Conservation (phyloP, 2,797 vertebrate species). For the Spatula versicolor region DNA sequence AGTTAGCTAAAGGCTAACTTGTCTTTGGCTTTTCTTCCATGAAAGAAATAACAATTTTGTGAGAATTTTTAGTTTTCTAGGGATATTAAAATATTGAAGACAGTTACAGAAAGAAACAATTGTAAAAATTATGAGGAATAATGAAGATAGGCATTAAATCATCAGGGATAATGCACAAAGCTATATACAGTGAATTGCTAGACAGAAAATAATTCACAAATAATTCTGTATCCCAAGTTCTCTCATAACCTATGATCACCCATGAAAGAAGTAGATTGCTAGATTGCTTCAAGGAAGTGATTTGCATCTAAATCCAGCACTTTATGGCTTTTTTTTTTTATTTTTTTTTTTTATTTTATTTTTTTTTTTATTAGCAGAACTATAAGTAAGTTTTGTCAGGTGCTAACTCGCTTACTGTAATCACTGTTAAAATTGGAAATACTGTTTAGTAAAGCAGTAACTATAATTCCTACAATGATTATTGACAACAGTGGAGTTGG, state of each 20-base stretch:
- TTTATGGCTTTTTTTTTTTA: neutral
- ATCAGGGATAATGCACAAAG: neutral
- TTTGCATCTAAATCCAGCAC: neutral
- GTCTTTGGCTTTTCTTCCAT: neutral
- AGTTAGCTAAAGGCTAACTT: neutral
- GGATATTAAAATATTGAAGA: neutral
- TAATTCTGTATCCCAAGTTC: neutral
- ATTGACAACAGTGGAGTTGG: neutral
- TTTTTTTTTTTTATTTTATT: neutral
- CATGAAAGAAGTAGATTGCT: neutral
- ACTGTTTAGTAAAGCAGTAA: slow-evolving; percentile 1
- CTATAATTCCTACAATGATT: neutral
- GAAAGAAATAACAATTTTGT: neutral
- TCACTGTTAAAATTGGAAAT: neutral
- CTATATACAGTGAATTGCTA: neutral
- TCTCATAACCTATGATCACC: neutral
- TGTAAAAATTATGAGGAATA: neutral
- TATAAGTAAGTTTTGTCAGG: neutral
- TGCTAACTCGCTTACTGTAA: neutral
- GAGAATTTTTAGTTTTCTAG: neutral
- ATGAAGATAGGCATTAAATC: neutral
- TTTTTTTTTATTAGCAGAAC: neutral
- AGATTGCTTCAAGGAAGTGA: neutral
- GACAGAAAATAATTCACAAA: neutral
- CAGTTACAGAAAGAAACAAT: neutral